phyloP scores from a whole-genome alignment of 92 coral and sea anemone genomes.

The Bergia puertoricense region DNA sequence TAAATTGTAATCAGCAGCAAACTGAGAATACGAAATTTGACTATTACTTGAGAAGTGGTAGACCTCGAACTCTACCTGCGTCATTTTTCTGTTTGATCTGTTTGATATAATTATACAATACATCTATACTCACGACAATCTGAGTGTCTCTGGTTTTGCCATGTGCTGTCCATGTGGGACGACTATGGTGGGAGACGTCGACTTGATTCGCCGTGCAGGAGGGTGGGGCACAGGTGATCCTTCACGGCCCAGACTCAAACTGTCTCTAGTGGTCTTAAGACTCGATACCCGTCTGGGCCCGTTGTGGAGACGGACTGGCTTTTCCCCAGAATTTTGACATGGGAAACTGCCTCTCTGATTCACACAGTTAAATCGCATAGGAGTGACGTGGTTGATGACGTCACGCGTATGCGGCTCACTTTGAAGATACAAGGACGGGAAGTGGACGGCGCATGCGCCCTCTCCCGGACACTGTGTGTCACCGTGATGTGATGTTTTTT shows the following conservation, averaged over 20 bases:
- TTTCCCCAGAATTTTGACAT: neutral
- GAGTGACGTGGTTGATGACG: neutral
- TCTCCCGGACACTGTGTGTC: neutral
- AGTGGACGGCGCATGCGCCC: neutral
- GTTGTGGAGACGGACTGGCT: constrained; percentile 19
- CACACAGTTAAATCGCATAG: neutral
- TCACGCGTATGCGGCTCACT: neutral
- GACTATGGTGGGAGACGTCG: neutral
- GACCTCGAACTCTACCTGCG: too few relatives aligned
- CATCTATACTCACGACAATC: constrained; percentile 4
- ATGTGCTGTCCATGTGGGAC: neutral
- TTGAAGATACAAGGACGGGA: neutral
- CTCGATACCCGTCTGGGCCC: constrained; percentile 34
- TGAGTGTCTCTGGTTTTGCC: constrained; percentile 1
- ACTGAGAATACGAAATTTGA: too few relatives aligned
- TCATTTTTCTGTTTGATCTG: too few relatives aligned
- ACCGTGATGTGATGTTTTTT: neutral
- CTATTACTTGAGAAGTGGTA: too few relatives aligned
- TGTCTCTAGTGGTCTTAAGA: constrained; percentile 23
- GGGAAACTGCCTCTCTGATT: neutral
- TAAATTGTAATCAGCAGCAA: too few relatives aligned
- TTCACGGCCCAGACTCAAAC: neutral
- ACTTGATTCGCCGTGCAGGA: neutral
- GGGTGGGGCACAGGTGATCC: constrained; percentile 13
- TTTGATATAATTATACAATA: too few relatives aligned